A percentile compares a stretch with the other conserved stretches of the same genome.
Conservation (phyloP, 2,113 vertebrate species). For the Emberiza fucata region DNA sequence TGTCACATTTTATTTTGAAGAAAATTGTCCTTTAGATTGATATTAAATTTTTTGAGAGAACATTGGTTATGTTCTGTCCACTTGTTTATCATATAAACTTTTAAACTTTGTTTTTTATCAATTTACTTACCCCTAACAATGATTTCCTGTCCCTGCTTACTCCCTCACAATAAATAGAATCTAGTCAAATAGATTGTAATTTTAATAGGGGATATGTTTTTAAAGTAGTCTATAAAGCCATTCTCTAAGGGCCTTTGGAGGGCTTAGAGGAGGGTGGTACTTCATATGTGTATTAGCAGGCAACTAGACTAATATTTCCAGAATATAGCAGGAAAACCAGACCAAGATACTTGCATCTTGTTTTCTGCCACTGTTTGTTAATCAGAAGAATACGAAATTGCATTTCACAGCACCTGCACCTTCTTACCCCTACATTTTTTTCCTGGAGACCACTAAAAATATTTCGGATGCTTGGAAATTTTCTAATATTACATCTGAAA, state of each 20-base stretch:
- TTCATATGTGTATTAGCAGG: neutral
- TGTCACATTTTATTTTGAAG: constrained; percentile 55
- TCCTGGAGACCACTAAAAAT: neutral
- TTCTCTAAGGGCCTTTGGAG: neutral
- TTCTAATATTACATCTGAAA: neutral
- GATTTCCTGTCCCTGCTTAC: neutral
- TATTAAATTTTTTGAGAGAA: constrained; percentile 65
- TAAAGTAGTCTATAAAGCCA: neutral
- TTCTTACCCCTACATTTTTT: neutral
- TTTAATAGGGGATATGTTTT: neutral
- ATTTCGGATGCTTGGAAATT: neutral
- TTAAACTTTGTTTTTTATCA: neutral
- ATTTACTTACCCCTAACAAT: neutral
- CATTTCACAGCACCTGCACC: neutral
- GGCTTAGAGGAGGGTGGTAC: neutral
- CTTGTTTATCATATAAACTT: neutral
- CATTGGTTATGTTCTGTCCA: neutral
- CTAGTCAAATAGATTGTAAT: neutral
- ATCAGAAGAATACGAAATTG: neutral
- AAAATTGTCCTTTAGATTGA: constrained; percentile 25
- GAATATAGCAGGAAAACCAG: neutral
- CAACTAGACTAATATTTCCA: neutral
- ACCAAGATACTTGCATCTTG: neutral
- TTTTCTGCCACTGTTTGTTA: neutral
- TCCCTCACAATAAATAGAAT: neutral